Conservation (phyloP, 2,113 vertebrate genomes). For the Synodontis membranacea region DNA sequence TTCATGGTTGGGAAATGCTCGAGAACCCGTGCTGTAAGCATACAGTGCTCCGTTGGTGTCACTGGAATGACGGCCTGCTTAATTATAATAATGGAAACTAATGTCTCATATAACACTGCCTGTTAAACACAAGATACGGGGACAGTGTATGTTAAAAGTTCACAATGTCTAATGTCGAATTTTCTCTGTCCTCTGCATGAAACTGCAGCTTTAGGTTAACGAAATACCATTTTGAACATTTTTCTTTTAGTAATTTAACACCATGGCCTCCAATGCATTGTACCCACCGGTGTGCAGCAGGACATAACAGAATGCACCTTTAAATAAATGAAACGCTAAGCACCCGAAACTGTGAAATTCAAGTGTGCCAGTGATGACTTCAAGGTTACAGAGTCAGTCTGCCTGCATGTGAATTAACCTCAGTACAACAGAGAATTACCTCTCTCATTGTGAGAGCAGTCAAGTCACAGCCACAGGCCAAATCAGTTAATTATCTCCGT, state of each 20-base stretch:
- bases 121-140: neutral
- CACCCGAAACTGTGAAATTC: neutral
- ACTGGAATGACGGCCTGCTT: too few species aligned
- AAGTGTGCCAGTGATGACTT: slow-evolving; percentile 31
- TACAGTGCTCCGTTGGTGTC: neutral
- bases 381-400: slow-evolving; percentile 46
- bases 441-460: slow-evolving; percentile 59
- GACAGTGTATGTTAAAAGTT: neutral
- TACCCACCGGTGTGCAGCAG: neutral
- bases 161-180: neutral
- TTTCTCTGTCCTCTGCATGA: neutral
- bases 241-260: slow-evolving; percentile 1
- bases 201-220: neutral
- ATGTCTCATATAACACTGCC: neutral
- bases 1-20: neutral
- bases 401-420: slow-evolving; percentile 59
- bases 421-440: slow-evolving; percentile 59
- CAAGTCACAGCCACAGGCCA: slow-evolving; percentile 68
- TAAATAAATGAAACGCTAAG: slow-evolving; percentile 8
- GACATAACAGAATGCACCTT: neutral
- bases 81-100: neutral
- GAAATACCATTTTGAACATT: neutral
- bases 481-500: slow-evolving; percentile 69
- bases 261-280: neutral
- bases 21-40: neutral